Evolutionary conservation across 2,797 vertebrate species (phyloP), one percentile per base, ranked within the genome.

Genomic region (Rhinophrynus dorsalis): DNA sequence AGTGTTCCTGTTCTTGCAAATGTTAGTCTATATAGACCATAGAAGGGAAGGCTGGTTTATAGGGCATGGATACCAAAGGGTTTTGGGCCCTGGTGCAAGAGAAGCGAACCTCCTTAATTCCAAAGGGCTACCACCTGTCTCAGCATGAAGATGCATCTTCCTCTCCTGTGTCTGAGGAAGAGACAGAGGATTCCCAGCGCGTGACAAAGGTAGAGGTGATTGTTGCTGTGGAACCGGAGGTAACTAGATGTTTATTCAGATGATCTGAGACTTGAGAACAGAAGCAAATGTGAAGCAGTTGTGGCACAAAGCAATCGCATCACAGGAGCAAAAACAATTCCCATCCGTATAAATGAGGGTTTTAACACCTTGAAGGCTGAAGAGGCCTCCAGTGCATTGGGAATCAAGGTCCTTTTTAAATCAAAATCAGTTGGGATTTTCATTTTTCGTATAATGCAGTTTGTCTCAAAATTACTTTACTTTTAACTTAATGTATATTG

Each of bases 81-180:
- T 62, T 70, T 56, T 75, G 61, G 74, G 15, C 61, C 11, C 44
- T 74, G 47, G 68, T 76, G 12, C 70, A 74, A 70, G 59, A 74
- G 45, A 76, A 74, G 30, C n/a, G 33, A 35, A 21, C 61, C 5
- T 13, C 47, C 10, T 42, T 76, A 10, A 60, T 76, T 23, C 70
- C 74, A 5, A 40, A 26, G 6, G 76, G 63, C 0, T 76, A 54
- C 21, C 52, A 71, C 21, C 59, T 78, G 33, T 33, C 55, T 59
- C 30, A 59, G 30, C 75, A 72, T 40, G 55, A 52, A 54, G 58
- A 73, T n/a, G 20, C 37, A 47, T 59, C 45, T 3, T 51, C 59
- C 10, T 58, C 35, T 12, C 48, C 62, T 42, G 27, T 23, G 1
- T 59, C 55, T 45, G 69, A 72, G 30, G 29, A 63, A 13, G 30